Base-by-base conservation (phyloP, 2,113 vertebrate species). In the Greenwoodochromis staneri region DNA sequence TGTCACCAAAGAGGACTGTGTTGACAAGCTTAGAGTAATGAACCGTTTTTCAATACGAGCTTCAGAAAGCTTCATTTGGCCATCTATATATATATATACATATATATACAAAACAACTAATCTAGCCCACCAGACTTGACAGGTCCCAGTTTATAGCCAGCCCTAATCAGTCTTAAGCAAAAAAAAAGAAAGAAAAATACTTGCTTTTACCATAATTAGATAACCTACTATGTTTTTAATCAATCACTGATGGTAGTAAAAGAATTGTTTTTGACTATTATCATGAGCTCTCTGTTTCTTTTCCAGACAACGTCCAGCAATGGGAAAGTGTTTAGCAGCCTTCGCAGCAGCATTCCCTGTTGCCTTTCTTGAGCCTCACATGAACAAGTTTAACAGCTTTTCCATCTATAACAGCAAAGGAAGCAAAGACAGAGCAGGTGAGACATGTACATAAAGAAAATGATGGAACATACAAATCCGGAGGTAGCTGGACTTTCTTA, bases 291-390 rank as follows among this genome's bases (percentile, higher is more conserved):
- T 80, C 57, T 7, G 13, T n/a, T 59, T 78, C 31, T 36, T 83
- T 53, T 71, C 14, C 40, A 99, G 98, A 92, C 98, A 99, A 90
- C 96, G 98, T 4, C 98, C 98, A 42, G 97, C 98, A 1, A 85
- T 99, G 19, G 98, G 98, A 34, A 97, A 99, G 91, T 99, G 98
- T 92, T 92, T 99, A 71, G 98, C 98, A 3, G 98, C 98, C 54
- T 98, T 99, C 86, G 97, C 98, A 2, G 96, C 97, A 45, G 98
- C 98, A 14, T 99, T 99, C 55, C 98, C 98, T 3, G 98, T 99
- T 27, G 98, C 98, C 3, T 99, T 99, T 93, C 95, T 99, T 69
- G 98, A 99, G 95, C 98, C 97, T 81, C 96, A 98, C 69, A 96
- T 98, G 21, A 97, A 99, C 95, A 97, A 97, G 73, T 97, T 98